Base-by-base conservation (phyloP, 2,888 invertebrate genomes). In the Diaphora mendica region DNA sequence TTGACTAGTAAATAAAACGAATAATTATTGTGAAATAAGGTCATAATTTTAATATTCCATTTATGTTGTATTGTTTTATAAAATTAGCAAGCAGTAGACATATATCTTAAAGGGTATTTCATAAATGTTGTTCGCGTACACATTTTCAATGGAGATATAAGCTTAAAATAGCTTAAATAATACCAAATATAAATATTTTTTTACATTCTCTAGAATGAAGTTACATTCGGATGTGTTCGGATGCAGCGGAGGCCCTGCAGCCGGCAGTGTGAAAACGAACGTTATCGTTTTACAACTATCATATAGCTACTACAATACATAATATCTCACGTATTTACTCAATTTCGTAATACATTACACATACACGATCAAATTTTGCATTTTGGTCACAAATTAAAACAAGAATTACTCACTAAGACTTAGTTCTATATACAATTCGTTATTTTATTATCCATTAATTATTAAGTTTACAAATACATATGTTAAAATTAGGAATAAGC, bases 401-500 rank as follows among this genome's bases (percentile, higher is more conserved):
- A 90, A 86, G 78, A 84, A 86, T 89, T 89, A 92, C 86, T 84
- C 78, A 80, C 89, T 92, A 91, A 88, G 85, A 88, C 91, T 92
- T 93, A 93, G 73, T 85, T 82, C 90, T 94, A 95, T 91, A 90
- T 93, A 94, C 93, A 93, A 82, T 90, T 88, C 82, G 85, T 88
- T 90, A 91, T 88, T 91, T 87, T 88, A 79, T 82, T 77, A 72
- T 84, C 68, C 77, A 76, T 80, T 80, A 71, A 81, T 77, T 65
- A 83, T 81, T 85, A 70, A 79, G 79, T 89, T 90, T 90, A 91
- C 89, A 91, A 91, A 87, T 92, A 88, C 86, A 90, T 90, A 90
- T 85, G 85, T 88, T 90, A 92, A 92, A 75, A 92, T 91, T 92
- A 94, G 89, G 90, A 93, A 92, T 94, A 95, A 94, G 95, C 94